phyloP scores from a whole-genome alignment of 2,797 vertebrate species.

The Chaunax sp. region DNA sequence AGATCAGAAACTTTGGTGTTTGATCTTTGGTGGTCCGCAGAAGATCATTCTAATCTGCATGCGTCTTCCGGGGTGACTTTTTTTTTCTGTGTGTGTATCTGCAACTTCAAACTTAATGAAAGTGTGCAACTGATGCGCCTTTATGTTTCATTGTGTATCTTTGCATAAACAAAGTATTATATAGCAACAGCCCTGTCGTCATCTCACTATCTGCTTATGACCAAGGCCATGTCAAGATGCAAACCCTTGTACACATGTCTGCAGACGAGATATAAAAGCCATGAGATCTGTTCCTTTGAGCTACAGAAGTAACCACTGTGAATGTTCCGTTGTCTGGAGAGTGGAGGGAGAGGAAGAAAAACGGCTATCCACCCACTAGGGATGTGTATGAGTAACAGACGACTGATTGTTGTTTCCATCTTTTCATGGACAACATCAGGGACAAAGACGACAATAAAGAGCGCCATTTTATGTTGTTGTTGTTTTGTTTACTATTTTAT shows the following conservation, averaged over 20 bases:
- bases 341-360: constrained; percentile 7
- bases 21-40: constrained; percentile 32
- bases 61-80: background rate
- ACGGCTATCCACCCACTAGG: constrained; percentile 4
- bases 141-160: background rate
- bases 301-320: constrained; percentile 47
- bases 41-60: constrained; percentile 26
- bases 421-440: background rate
- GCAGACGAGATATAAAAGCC: constrained; percentile 21
- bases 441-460: background rate
- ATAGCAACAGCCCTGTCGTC: constrained; percentile 14
- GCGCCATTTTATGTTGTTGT: background rate
- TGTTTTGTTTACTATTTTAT: background rate
- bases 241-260: constrained; percentile 4
- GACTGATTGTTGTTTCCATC: constrained; percentile 1
- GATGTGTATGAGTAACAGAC: constrained; percentile 40
- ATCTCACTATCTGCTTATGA: constrained; percentile 16
- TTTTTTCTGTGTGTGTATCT: background rate
- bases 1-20: constrained; percentile 15
- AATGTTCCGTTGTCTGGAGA: constrained; percentile 28
- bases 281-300: constrained; percentile 18
- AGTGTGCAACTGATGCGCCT: background rate
- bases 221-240: background rate
- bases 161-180: constrained; percentile 9
- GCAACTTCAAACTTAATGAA: constrained; percentile 19